Conservation (phyloP, 2,797 vertebrate genomes). For the Takifugu rubripes region DNA sequence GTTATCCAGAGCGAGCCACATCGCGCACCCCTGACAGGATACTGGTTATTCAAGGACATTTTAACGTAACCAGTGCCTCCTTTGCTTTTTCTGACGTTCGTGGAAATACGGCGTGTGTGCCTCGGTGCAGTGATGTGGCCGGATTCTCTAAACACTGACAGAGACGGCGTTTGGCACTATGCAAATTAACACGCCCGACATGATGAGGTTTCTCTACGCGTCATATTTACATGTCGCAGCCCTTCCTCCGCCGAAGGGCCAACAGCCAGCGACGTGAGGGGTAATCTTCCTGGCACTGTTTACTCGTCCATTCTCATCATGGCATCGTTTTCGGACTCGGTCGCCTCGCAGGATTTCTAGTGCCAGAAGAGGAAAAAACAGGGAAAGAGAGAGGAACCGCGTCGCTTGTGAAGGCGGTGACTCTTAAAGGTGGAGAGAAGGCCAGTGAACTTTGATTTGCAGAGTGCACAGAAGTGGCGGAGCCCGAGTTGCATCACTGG, state of each 20-base stretch:
- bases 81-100: conserved; percentile 51
- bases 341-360: conserved; percentile 11
- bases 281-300: conserved; percentile 40
- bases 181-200: conserved; percentile 1
- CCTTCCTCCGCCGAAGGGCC: conserved; percentile 34
- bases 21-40: conserved; percentile 22
- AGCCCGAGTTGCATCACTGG: conserved; percentile 25
- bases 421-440: conserved; percentile 10
- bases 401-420: conserved; percentile 4
- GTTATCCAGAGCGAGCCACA: conserved; percentile 13
- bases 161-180: conserved; percentile 21
- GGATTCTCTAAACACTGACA: conserved; percentile 51
- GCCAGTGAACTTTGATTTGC: conserved; percentile 46
- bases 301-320: conserved; percentile 26
- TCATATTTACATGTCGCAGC: conserved; percentile 38
- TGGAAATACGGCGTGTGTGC: conserved; percentile 43
- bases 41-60: conserved; percentile 67
- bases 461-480: conserved; percentile 19
- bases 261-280: conserved; percentile 34
- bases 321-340: conserved; percentile 34
- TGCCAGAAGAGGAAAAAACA: conserved; percentile 15
- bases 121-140: conserved; percentile 36
- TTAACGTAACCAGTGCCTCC: conserved; percentile 48
- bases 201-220: conserved; percentile 42
- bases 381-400: neutral